These are phyloP conservation scores for Apeltes quadracus DNA, from an alignment of 2,113 vertebrate genomes.

Conservation along the genomic window DNA sequence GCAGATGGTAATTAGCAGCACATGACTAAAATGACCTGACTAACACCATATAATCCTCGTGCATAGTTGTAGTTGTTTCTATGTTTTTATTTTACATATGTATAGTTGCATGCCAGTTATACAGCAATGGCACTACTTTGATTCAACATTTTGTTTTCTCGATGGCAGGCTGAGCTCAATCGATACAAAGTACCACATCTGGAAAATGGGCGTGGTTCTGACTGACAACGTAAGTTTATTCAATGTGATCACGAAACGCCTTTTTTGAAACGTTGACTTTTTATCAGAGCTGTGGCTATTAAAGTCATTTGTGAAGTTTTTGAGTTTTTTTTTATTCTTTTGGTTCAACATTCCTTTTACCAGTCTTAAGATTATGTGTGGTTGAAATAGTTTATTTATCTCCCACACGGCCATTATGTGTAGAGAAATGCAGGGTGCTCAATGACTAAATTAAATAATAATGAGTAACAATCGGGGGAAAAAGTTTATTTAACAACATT, in stretches of 20 bases:
- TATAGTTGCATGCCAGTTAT: neutral
- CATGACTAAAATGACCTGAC: neutral
- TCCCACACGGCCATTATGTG: neutral
- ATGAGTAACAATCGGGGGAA: neutral
- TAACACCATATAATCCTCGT: neutral
- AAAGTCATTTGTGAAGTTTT: neutral
- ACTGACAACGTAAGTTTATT: constrained; percentile 92
- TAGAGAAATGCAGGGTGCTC: neutral
- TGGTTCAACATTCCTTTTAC: too few species aligned
- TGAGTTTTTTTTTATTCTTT: neutral
- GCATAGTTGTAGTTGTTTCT: neutral
- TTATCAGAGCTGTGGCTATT: neutral
- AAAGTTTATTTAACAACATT: neutral
- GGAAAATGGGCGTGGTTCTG: constrained; percentile 97
- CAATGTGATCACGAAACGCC: neutral
- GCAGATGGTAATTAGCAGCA: neutral
- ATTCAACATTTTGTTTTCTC: constrained; percentile 35
- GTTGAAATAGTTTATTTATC: neutral
- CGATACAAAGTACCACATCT: constrained; percentile 95
- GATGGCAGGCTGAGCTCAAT: constrained; percentile 91
- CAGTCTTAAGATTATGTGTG: too few species aligned
- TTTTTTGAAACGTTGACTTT: neutral
- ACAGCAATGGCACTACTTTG: neutral
- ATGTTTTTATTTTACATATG: neutral
- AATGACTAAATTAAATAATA: neutral